Conservation (phyloP, 2,797 vertebrate genomes). For the Pelochelys cantorii region DNA sequence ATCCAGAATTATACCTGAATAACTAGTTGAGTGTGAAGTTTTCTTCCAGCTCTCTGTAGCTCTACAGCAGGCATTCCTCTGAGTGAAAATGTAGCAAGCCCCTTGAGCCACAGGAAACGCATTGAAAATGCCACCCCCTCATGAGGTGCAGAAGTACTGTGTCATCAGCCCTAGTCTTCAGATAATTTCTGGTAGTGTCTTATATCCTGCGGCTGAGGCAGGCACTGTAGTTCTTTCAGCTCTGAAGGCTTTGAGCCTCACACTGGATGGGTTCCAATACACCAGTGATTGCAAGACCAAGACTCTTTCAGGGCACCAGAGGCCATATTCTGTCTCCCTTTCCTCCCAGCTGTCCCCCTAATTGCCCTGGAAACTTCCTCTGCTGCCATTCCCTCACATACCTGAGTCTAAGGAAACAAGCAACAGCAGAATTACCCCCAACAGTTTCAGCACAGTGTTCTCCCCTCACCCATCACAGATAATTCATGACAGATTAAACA, state of each 20-base stretch:
- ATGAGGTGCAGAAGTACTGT: neutral
- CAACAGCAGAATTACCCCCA: neutral
- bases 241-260: neutral
- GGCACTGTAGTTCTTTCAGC: neutral
- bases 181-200: neutral
- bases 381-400: neutral
- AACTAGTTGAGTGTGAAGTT: neutral
- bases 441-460: neutral
- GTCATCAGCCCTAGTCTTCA: neutral
- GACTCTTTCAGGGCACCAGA: neutral
- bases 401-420: neutral
- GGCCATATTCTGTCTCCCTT: neutral
- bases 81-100: neutral
- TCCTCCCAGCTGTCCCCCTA: neutral
- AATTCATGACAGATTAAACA: neutral
- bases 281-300: neutral
- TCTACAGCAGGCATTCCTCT: neutral
- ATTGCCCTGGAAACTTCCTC: neutral
- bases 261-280: fast-evolving
- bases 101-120: neutral
- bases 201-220: neutral
- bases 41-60: neutral
- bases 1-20: neutral
- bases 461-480: neutral
- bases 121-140: neutral